A percentile compares a stretch with the other conserved stretches of the same genome.
Evolutionary conservation across 1,140 invertebrate genomes (phyloP).

Genomic region (Pogonomyrmex barbatus): DNA sequence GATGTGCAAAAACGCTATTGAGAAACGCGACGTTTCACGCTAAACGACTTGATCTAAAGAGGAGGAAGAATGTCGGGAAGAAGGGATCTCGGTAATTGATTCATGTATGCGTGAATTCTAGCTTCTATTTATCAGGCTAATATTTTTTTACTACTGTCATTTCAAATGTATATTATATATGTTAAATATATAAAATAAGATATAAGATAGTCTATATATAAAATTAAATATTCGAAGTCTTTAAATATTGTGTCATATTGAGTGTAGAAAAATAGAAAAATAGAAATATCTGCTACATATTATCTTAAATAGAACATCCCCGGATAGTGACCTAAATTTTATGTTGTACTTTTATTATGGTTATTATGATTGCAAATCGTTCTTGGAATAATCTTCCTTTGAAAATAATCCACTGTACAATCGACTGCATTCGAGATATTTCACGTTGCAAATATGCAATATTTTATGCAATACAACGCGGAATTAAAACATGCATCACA

Average conservation of each 20-base stretch:
- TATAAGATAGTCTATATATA: neutral
- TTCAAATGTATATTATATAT: neutral
- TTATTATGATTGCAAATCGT: neutral
- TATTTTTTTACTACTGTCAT: neutral
- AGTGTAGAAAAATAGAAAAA: too few species aligned
- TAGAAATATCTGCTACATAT: neutral
- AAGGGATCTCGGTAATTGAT: conserved; percentile 4
- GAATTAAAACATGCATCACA: conserved; percentile 22
- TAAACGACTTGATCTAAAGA: conserved; percentile 14
- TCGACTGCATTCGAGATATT: conserved; percentile 9
- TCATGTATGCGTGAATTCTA: neutral
- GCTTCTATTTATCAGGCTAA: neutral
- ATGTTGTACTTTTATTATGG: conserved; percentile 2
- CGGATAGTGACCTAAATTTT: neutral
- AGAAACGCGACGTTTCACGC: conserved; percentile 19
- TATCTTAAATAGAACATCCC: neutral
- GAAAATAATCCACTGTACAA: conserved; percentile 27
- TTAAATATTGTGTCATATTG: neutral
- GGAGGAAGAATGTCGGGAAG: neutral
- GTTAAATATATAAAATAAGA: neutral
- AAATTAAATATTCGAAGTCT: neutral
- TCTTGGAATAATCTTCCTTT: conserved; percentile 18
- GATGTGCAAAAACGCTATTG: conserved; percentile 31
- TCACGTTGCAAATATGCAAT: neutral
- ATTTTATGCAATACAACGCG: neutral